Evolutionary conservation across 2,888 invertebrate species (phyloP), one percentile per base, ranked within the genome.

Genomic region (Hesperia comma): DNA sequence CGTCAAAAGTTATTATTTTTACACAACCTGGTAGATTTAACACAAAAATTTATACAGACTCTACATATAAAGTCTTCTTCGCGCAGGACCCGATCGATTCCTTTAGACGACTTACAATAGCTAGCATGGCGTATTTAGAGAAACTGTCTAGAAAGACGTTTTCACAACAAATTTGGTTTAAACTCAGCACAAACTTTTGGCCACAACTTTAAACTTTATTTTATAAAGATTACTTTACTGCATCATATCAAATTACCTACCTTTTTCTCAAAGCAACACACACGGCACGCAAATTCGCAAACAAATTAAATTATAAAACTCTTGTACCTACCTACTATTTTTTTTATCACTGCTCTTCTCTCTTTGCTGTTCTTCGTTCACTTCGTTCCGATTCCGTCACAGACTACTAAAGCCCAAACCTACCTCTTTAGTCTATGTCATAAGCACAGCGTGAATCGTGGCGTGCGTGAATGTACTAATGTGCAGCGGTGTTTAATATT

Each of bases 201-300:
- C 15, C 10, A 43, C 43, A n/a, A n/a, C 26, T 57, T 57, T 15
- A 12, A 54, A 58, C 43, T 57, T 40, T 51, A 46, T 64, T n/a
- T 26, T 14, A n/a, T n/a, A 40, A 12, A 40, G 33, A 33, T 51
- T 51, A 79, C 76, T 68, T 78, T 68, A 57, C 58, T 41, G 41
- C 43, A 57, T 26, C 26, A 15, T 57, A 26, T n/a, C 15, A n/a
- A 43, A 57, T 57, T 57, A 57, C 57, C 8, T 57, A 57, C 57
- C 57, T 57, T 57, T 57, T 57, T 57, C 26, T 43, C 37, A 57
- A 57, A 43, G 41, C 57, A 57, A 57, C 57, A 57, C 57, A 43
- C 57, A 43, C 57, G 15, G 26, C 57, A 26, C 26, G 26, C 26
- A 26, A 57, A n/a, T n/a, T n/a, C 57, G 43, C 57, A 57, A 57